Evolutionary conservation across 2,113 vertebrate species (phyloP).

Genomic region (Syngnathus scovelli): DNA sequence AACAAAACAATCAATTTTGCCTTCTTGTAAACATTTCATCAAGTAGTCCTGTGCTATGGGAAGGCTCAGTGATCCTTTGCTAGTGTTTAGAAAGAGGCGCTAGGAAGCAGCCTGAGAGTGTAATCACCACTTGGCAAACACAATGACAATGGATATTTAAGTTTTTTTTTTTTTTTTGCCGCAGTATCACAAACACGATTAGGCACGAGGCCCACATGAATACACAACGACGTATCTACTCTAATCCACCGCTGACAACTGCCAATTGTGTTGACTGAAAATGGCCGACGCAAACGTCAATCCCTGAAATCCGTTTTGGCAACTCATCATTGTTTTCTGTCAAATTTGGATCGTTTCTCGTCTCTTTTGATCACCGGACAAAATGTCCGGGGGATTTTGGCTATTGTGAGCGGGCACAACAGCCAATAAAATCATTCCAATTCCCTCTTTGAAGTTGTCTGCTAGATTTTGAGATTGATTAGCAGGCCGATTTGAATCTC

Average conservation of each 20-base stretch:
- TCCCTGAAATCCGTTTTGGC: neutral
- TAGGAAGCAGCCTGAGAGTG: neutral
- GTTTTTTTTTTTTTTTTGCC: neutral
- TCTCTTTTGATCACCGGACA: neutral
- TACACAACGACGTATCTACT: neutral
- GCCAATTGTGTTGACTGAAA: neutral
- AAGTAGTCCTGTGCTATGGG: neutral
- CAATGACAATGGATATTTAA: constrained; percentile 3
- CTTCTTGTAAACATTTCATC: constrained; percentile 8
- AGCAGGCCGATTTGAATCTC: constrained; percentile 4
- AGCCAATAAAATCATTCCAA: neutral
- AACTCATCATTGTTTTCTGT: neutral
- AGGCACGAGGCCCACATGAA: neutral
- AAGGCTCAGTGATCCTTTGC: neutral
- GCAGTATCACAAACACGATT: neutral
- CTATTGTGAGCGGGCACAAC: constrained; percentile 1
- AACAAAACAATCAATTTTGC: neutral
- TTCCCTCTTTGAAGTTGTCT: neutral
- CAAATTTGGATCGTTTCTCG: neutral
- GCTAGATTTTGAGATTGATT: constrained; percentile 18
- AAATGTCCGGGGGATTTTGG: neutral
- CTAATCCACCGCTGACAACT: constrained; percentile 8
- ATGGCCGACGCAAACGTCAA: neutral
- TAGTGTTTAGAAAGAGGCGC: neutral
- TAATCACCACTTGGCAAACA: neutral